These are phyloP conservation scores for Genyomyrus donnyi DNA, from an alignment of 2,113 vertebrate species.

Conservation along the genomic window DNA sequence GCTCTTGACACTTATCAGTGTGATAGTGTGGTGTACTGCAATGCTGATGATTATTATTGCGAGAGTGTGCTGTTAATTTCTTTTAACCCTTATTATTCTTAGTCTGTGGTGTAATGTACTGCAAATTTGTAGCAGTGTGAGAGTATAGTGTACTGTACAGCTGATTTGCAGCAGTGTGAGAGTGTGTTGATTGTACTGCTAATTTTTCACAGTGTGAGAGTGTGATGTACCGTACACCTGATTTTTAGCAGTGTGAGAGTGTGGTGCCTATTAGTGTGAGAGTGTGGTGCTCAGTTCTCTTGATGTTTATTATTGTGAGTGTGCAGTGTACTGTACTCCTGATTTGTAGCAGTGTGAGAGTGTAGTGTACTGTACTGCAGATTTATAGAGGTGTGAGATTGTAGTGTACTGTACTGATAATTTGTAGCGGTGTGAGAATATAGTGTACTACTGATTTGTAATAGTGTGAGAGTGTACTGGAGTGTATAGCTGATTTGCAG, in stretches of 20 bases:
- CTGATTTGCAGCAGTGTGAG: neutral
- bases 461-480: neutral
- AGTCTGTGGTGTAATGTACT: neutral
- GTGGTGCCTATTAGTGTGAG: neutral
- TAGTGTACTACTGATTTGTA: neutral
- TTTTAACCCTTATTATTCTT: too few species aligned
- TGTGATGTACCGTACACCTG: neutral
- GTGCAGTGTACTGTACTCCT: neutral
- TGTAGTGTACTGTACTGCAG: neutral
- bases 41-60: too few species aligned
- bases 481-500: neutral
- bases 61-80: too few species aligned
- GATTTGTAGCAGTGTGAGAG: neutral
- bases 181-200: neutral
- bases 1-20: neutral
- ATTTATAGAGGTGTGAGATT: neutral
- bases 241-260: neutral
- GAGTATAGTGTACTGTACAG: neutral
- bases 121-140: neutral
- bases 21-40: neutral
- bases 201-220: neutral
- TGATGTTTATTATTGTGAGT: neutral
- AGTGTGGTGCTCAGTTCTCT: neutral
- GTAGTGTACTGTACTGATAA: neutral
- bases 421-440: neutral